Base-by-base conservation (phyloP, 53 echinoderm and acorn worm species). In the Astropecten irregularis region DNA sequence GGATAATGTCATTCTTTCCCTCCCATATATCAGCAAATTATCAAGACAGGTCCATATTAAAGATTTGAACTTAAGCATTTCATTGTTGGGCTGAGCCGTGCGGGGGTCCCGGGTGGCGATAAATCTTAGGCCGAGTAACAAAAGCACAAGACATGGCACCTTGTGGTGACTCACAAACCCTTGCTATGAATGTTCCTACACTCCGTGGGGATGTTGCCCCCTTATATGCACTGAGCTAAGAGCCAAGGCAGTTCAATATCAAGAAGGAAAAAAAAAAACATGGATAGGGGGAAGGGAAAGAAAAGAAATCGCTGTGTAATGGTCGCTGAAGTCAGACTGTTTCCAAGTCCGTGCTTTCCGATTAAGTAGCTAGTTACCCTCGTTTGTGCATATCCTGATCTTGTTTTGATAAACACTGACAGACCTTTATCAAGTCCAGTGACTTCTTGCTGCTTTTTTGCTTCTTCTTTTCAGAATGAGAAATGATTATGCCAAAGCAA, bases 11-110 rank as follows among this genome's bases (percentile, higher is more conserved):
- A 55, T 38, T 35, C 38, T 13, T 46, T 26, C 46, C 60, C 79
- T 79, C 46, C 79, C 62, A 79, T 79, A 79, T 62, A 79, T 79
- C 63, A 79, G 61, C 62, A 49, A 79, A 79, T 76, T 76, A 79
- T 79, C 60, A 37, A 62, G 42, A 19, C 62, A 47, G 62, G 40
- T 37, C 56, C 22, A 36, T 36, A 29, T 55, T 74, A 33, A 38
- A 55, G 71, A 50, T 57, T 74, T 64, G 4, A 28, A 61, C 42
- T 47, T 62, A 29, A 62, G 44, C 47, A 29, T 62, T 61, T 79
- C 79, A 79, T 79, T 79, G 79, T 47, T 62, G 42, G 40, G 79
- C 48, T 44, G 44, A 56, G 60, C 42, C 36, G 61, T 47, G 61
- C 21, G 3, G 46, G 27, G 30, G 18, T 79, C 79, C 79, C 49